Conservation (phyloP, 2,797 vertebrate species). For the Arrhamphus sclerolepis region DNA sequence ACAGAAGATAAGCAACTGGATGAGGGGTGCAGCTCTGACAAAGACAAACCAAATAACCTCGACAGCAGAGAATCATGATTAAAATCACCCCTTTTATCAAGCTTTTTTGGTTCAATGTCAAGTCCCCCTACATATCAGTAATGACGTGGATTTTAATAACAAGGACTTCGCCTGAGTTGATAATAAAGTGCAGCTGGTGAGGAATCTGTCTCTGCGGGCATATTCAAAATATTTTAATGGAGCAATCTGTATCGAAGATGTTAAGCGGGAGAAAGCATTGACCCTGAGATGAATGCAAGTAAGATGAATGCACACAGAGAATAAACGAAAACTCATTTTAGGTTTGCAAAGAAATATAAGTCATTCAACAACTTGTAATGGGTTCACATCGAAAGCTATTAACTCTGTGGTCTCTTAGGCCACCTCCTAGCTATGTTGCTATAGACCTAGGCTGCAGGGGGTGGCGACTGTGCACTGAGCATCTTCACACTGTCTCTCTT, state of each 20-base stretch:
- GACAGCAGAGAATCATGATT: slow-evolving; percentile 51
- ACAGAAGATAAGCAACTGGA: slow-evolving; percentile 71
- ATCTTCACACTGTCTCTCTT: no score
- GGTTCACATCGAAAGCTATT: neutral
- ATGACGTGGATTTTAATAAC: slow-evolving; percentile 48
- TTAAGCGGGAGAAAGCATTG: neutral
- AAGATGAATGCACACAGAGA: neutral
- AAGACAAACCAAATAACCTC: slow-evolving; percentile 66
- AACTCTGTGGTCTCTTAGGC: no score
- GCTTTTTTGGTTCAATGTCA: slow-evolving; percentile 53
- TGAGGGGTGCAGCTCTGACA: slow-evolving; percentile 43
- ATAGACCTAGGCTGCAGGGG: no score
- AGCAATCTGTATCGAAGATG: neutral
- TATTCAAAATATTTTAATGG: slow-evolving; percentile 5
- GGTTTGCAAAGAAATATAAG: neutral
- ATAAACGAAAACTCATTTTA: neutral
- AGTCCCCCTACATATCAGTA: slow-evolving; percentile 22
- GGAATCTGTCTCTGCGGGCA: neutral
- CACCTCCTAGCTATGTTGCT: no score
- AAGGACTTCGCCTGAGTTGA: slow-evolving; percentile 27
- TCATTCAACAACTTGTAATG: neutral
- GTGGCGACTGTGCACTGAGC: no score
- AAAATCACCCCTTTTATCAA: slow-evolving; percentile 42
- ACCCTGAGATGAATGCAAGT: slow-evolving; percentile 1
- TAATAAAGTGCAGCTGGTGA: slow-evolving; percentile 20